Base-by-base conservation (phyloP, 1,140 invertebrate species). In the Drosophila chauvacae region DNA sequence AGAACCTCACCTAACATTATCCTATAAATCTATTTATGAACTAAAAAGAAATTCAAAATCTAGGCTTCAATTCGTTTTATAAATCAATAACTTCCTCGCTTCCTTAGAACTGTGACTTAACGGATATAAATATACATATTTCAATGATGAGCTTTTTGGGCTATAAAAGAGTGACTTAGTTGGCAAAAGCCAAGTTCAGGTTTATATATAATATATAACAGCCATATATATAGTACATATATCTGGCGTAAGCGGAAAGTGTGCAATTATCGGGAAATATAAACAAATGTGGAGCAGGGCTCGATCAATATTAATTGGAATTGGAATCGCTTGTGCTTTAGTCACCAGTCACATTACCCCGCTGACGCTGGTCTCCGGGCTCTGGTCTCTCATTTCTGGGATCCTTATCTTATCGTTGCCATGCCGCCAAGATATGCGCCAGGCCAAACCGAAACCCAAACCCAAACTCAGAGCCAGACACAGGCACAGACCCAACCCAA, bases 251-350 rank as follows among this genome's bases (percentile, higher is more conserved):
- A 16, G 23, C 47, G 16, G 33, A 68, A 51, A n/a, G 30, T 26
- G 11, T 45, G 30, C 66, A 58, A 41, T 59, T 72, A 72, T 50
- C 44, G 30, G 37, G 26, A 58, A 71, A 18, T 51, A 56, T 48
- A 68, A 77, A 69, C 55, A 77, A 56, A 20, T 35, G 41, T 18
- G 26, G 23, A 41, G 59, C 44, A 50, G 35, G 23, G 62, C 35
- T 50, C 45, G 45, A 66, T 68, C 65, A 35, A 28, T 56, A 69
- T 71, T 71, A 71, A 71, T 33, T 53, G 51, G 26, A 71, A 71
- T 39, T 53, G 51, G 26, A 57, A 65, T 75, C 53, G 51, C 41
- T 63, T 73, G 50, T 37, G 48, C 41, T 37, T 75, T 74, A 64
- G 71, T 76, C 61, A 58, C 28, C 63, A 64, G 71, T 76, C 61